phyloP scores from a whole-genome alignment of 1,140 invertebrate genomes.

The Drosophila azteca region DNA sequence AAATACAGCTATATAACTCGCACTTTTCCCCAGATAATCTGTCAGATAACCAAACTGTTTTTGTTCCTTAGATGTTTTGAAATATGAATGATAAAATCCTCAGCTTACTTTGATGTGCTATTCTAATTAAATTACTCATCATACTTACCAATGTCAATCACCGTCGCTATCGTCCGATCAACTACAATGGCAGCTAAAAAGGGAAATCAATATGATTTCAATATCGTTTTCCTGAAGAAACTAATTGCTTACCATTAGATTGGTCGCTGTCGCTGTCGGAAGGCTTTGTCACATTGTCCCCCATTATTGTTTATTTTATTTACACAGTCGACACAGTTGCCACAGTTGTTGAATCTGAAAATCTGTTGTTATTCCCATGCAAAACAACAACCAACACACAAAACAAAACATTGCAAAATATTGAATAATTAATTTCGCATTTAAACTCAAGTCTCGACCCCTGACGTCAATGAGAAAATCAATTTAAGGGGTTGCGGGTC shows the following conservation, averaged over 20 bases:
- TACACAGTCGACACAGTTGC: too few species aligned
- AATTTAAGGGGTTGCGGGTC: conserved; percentile 18
- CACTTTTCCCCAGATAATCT: too few species aligned
- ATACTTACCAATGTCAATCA: conserved; percentile 69
- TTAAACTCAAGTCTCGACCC: conserved; percentile 4
- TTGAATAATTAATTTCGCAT: background rate
- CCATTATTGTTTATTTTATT: conserved; percentile 20
- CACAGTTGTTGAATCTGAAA: background rate
- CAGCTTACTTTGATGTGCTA: too few species aligned
- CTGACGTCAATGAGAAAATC: conserved; percentile 21
- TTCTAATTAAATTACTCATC: background rate
- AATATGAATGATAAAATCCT: too few species aligned
- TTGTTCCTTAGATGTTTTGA: too few species aligned
- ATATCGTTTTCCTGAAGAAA: background rate
- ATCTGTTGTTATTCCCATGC: conserved; percentile 26
- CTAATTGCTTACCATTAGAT: conserved; percentile 15
- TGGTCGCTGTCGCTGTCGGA: conserved; percentile 2
- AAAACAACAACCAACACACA: conserved; percentile 6
- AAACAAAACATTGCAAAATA: conserved; percentile 3
- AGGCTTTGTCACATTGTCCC: conserved; percentile 29
- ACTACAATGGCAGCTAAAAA: conserved; percentile 16
- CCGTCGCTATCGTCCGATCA: conserved; percentile 34
- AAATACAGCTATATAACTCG: too few species aligned
- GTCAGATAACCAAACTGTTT: too few species aligned
- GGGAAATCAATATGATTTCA: conserved; percentile 10